Base-by-base conservation (phyloP, 2,113 vertebrate genomes). In the Austrofundulus limnaeus region DNA sequence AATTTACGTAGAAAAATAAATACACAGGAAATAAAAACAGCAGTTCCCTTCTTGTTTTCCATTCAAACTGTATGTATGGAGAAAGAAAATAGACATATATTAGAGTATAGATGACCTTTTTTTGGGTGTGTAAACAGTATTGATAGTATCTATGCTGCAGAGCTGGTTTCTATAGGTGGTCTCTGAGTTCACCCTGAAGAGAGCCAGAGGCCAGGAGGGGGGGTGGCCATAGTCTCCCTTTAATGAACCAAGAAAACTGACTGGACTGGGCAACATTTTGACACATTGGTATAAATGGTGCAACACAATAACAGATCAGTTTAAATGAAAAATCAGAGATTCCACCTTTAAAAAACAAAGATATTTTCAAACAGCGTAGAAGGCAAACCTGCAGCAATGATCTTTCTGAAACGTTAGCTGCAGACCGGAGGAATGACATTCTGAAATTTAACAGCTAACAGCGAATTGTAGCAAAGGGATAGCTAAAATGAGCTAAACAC, bases 1-100 rank as follows among this genome's bases (percentile, higher is more conserved):
- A 52, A 67, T 73, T 69, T 16, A 23, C 62, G 37, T 77, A 39
- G 61, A 75, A 66, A 86, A 68, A 79, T 66, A 72, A 5, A 34
- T 10, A 10, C 5, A 34, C 8, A 10, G 31, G 10, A 7, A 7
- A 28, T 4, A 28, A 28, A 28, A 4, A 34, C 31, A 10, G 31
- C 31, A 51, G n/a, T n/a, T n/a, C 53, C 58, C 45, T 19, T 19
- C 45, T 3, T 28, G 17, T 23, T 20, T 25, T 59, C 2, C 14
- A 43, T 38, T 71, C 48, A 59, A 34, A 45, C 25, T 20, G n/a
- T n/a, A n/a, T 19, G 50, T 23, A 56, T 3, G 11, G 38, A 41
- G 28, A 47, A 41, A 61, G 52, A 41, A 56, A 42, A 41, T 42
- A 20, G 5, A 37, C 28, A 62, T 61, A 8, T 39, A 5, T 57